Evolutionary conservation across 2,888 invertebrate genomes (phyloP).

Genomic region (Tetanocera ferruginea): DNA sequence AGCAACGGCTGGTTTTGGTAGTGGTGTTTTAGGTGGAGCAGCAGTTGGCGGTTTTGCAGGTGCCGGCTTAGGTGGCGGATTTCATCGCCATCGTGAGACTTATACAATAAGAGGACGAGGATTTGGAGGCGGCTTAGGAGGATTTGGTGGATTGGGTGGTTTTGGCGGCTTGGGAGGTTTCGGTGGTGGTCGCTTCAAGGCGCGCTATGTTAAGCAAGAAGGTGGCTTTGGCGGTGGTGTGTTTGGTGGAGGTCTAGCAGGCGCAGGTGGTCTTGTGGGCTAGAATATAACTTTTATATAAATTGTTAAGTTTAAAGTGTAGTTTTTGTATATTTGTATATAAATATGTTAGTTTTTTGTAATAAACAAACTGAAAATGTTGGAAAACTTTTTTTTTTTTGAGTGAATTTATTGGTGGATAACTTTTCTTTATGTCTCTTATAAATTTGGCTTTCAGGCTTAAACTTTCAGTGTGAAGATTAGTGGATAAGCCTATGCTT

Average conservation of each 20-base stretch:
- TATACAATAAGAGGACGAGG: constrained; percentile 56
- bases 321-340: no score
- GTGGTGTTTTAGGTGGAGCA: constrained; percentile 21
- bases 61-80: constrained; percentile 57
- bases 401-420: no score
- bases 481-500: no score
- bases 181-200: constrained; percentile 28
- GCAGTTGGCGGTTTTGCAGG: constrained; percentile 35
- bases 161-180: constrained; percentile 43
- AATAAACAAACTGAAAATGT: neutral
- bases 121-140: constrained; percentile 55
- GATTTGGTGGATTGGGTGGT: constrained; percentile 45
- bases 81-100: constrained; percentile 59
- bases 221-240: constrained; percentile 44
- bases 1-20: neutral
- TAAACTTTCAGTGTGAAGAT: no score
- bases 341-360: neutral
- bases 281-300: neutral
- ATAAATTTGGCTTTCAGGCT: no score
- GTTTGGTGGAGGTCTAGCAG: constrained; percentile 49
- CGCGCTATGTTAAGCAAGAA: constrained; percentile 5
- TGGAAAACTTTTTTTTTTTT: neutral
- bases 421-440: no score
- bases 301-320: neutral
- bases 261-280: constrained; percentile 13